These are phyloP conservation scores for Montipora foliosa DNA, from an alignment of 64 coral and sea anemone species.

Conservation along the genomic window DNA sequence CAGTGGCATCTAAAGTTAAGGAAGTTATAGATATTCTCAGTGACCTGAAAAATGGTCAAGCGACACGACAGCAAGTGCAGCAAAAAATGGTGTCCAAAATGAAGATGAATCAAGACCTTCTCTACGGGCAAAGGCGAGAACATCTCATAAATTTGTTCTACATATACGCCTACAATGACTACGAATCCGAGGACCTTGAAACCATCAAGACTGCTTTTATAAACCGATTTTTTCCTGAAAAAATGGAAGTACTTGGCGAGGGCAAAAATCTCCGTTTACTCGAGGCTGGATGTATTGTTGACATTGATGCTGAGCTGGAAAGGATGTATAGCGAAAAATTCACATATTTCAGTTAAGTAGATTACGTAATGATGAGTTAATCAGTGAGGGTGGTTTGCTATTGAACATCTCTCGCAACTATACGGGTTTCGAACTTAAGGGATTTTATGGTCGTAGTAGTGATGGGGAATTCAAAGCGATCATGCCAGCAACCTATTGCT, in stretches of 20 bases:
- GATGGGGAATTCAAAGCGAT: no score
- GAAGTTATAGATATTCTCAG: constrained; percentile 6
- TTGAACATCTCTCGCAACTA: no score
- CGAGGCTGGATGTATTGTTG: not conserved
- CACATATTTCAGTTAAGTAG: not conserved
- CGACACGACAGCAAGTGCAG: not conserved
- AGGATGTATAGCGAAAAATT: not conserved
- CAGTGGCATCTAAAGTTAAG: not conserved
- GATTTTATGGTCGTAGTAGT: no score
- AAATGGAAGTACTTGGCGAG: not conserved
- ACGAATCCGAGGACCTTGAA: not conserved
- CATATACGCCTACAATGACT: not conserved
- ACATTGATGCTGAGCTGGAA: not conserved
- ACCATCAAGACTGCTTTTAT: not conserved
- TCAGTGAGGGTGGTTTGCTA: not conserved
- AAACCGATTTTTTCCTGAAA: constrained; percentile 6
- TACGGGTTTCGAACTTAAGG: no score
- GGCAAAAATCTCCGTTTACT: constrained; percentile 1
- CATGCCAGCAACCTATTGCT: no score
- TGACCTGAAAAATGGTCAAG: constrained; percentile 10
- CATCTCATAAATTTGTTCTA: constrained; percentile 17
- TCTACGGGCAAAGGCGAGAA: not conserved
- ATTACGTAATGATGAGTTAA: not conserved
- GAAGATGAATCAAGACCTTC: not conserved
- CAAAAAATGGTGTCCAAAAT: not conserved